Evolutionary conservation across 2,113 vertebrate species (phyloP), one percentile per base, ranked within the genome.

Genomic region (Corythaixoides concolor): DNA sequence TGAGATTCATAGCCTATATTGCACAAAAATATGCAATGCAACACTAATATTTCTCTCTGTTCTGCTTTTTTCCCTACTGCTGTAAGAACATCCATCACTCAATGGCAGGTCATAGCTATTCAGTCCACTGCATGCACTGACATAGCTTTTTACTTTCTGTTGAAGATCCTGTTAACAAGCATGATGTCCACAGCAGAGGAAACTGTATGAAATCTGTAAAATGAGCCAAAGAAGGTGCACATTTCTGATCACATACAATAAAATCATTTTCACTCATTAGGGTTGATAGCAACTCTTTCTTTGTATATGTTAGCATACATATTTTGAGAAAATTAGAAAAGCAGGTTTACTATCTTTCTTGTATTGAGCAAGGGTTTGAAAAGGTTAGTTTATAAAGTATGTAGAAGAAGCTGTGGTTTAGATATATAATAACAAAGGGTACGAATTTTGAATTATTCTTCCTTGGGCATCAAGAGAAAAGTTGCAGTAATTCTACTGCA

Each of bases 21-120:
- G 85, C 72, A 79, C 63, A 72, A 96, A 96, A 95, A 90, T 92
- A 97, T 91, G 89, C 81, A 88, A 90, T n/a, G 35, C 39, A 94
- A 86, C 85, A 94, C 76, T 72, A 89, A 95, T 62, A 88, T 62
- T 95, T 96, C 56, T 89, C 85, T 95, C n/a, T 95, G 62, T 91
- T 96, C 64, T 64, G 59, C 64, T 95, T 12, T 89, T 93, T 97
- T 76, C 69, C 79, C 82, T 64, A 95, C 43, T 94, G 50, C 64
- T 83, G 41, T 1, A 17, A 85, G 66, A 91, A 91, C 53, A 77
- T 88, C 69, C 97, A 97, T 96, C 95, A 96, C 79, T 89, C 67
- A 52, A 20, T 81, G 74, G 94, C 97, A 96, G 74, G 45, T 91
- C 74, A 91, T 78, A 95, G 58, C 79, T 77, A 90, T 72, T 52